Percentiles rank a stretch among this genome's conserved stretches.
Conservation (phyloP, 2,113 vertebrate genomes). For the Stigmatopora nigra region DNA sequence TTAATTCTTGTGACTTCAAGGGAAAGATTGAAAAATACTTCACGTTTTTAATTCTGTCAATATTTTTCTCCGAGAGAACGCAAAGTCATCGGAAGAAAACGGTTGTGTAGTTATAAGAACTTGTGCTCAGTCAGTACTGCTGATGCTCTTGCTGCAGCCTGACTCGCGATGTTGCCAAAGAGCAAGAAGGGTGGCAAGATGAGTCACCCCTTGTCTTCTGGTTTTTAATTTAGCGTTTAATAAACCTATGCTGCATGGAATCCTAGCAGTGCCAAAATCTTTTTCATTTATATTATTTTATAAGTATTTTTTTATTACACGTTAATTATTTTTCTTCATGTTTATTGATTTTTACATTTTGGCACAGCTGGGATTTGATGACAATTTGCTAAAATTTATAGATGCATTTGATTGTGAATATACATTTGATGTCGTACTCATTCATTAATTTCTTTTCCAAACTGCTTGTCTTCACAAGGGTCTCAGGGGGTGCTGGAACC, state of each 20-base stretch:
- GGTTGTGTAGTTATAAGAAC: slow-evolving; percentile 15
- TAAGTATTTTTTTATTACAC: too few species aligned
- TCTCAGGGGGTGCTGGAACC: too few species aligned
- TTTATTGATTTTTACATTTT: too few species aligned
- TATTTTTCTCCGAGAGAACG: background rate
- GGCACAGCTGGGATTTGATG: too few species aligned
- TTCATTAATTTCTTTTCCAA: too few species aligned
- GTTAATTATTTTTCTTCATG: too few species aligned
- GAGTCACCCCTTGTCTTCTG: background rate
- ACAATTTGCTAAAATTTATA: too few species aligned
- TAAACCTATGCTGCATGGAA: background rate
- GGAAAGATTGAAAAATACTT: background rate
- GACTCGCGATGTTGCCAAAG: slow-evolving; percentile 29
- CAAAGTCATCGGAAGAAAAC: slow-evolving; percentile 38
- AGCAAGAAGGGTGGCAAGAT: slow-evolving; percentile 26
- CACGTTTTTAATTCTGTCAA: background rate
- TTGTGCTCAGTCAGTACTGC: slow-evolving; percentile 18
- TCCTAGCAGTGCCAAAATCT: background rate
- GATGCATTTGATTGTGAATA: too few species aligned
- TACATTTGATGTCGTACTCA: too few species aligned
- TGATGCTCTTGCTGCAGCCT: slow-evolving; percentile 29
- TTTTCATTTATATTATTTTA: background rate
- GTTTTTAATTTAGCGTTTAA: background rate
- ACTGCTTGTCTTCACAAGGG: too few species aligned
- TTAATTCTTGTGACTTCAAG: slow-evolving; percentile 5